Percentiles rank a stretch among this genome's conserved stretches.
These are phyloP conservation scores for Gulo gulo DNA, from an alignment of 2,113 vertebrate species.

Conservation along the genomic window DNA sequence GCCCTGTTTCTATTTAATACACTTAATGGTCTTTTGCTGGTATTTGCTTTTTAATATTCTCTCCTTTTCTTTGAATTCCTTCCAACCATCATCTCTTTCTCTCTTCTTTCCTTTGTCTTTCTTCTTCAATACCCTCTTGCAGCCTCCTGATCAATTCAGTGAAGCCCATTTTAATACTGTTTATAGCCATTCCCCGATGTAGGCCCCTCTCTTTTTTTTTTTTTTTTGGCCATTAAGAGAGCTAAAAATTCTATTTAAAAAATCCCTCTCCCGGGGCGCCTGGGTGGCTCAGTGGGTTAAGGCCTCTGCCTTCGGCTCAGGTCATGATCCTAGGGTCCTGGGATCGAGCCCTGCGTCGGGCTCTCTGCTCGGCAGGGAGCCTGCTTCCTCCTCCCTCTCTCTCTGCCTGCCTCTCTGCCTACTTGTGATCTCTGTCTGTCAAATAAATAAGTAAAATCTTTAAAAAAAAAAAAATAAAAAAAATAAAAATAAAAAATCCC, in stretches of 20 bases:
- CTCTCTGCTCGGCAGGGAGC: too few species aligned
- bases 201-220: not conserved
- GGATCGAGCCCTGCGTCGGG: too few species aligned
- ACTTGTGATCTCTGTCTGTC: too few species aligned
- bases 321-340: too few species aligned
- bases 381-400: too few species aligned
- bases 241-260: not conserved
- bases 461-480: too few species aligned
- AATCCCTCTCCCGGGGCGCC: not conserved
- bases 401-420: too few species aligned
- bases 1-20: slow-evolving; percentile 19
- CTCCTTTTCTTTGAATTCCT: slow-evolving; percentile 14
- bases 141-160: not conserved
- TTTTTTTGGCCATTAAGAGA: not conserved
- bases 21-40: not conserved
- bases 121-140: not conserved
- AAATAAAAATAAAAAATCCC: not conserved
- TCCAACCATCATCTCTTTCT: not conserved
- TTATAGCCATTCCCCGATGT: not conserved
- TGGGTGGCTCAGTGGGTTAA: too few species aligned
- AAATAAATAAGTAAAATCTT: too few species aligned
- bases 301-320: too few species aligned
- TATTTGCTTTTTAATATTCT: slow-evolving; percentile 39
- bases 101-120: not conserved
- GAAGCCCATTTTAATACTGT: not conserved